phyloP scores from a whole-genome alignment of 2,797 vertebrate genomes.

The Hozukius guyotensis region DNA sequence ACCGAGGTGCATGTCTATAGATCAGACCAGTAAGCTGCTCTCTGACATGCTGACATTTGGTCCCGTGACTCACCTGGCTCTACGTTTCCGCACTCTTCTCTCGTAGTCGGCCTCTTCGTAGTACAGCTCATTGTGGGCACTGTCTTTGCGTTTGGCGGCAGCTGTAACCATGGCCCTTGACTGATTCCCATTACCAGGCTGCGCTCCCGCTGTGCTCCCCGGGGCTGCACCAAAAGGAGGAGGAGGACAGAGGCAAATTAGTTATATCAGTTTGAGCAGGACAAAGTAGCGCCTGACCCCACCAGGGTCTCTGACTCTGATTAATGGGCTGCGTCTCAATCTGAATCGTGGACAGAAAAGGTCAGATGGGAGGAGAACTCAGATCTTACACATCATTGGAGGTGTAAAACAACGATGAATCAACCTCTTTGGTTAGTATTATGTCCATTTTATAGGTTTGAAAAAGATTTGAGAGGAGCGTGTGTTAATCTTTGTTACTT shows the following conservation, averaged over 20 bases:
- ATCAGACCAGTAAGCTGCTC: background rate
- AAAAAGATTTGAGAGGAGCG: background rate
- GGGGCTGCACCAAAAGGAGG: constrained; percentile 82
- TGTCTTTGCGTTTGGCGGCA: constrained; percentile 90
- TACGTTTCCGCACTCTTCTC: constrained; percentile 91
- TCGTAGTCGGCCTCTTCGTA: constrained; percentile 96
- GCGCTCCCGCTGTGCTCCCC: constrained; percentile 83
- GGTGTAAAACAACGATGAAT: constrained; percentile 7
- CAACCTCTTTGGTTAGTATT: background rate
- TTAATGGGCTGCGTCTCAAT: constrained; percentile 49
- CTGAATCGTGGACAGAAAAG: constrained; percentile 10
- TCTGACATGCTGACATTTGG: background rate
- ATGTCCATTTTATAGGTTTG: background rate
- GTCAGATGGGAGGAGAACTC: constrained; percentile 1
- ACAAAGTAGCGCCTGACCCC: constrained; percentile 25
- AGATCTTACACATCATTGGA: background rate
- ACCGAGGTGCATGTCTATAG: background rate
- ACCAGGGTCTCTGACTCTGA: constrained; percentile 29
- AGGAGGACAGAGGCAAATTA: constrained; percentile 50
- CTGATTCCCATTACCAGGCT: constrained; percentile 84
- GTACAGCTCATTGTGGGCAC: constrained; percentile 94
- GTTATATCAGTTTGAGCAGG: constrained; percentile 19
- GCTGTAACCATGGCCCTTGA: constrained; percentile 91
- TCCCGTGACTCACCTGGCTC: constrained; percentile 84
- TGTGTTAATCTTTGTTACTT: constrained; percentile 12